Conservation (phyloP, 23 tunicate genomes). For the Halocynthia aurantium region DNA sequence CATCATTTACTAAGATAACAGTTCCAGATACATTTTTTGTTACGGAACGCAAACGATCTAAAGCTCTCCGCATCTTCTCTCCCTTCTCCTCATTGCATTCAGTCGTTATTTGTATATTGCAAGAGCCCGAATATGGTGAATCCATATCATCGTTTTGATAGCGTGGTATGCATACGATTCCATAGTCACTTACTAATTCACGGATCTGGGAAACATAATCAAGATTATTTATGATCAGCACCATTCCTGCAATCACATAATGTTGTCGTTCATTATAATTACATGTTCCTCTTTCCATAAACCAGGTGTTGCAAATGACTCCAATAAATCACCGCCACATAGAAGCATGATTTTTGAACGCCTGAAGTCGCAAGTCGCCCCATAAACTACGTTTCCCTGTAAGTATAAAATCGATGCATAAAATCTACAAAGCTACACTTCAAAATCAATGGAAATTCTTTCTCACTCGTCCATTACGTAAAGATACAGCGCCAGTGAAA, state of each 20-base stretch:
- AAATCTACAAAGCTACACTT: not conserved
- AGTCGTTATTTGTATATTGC: not conserved
- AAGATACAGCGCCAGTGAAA: not conserved
- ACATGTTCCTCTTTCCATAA: conserved; percentile 81
- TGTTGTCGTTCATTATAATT: not conserved
- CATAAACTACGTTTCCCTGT: conserved; percentile 71
- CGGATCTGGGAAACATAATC: conserved; percentile 40
- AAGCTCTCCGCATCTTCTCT: conserved; percentile 36
- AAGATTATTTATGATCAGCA: not conserved
- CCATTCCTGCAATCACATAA: not conserved
- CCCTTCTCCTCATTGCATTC: conserved; percentile 4
- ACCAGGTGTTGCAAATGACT: conserved; percentile 61
- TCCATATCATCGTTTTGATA: conserved; percentile 1
- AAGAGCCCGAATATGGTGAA: too few species aligned
- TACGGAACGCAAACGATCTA: conserved; percentile 51
- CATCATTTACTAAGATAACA: conserved; percentile 59
- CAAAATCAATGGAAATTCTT: not conserved
- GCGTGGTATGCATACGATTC: conserved; percentile 88
- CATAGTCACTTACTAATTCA: conserved; percentile 53
- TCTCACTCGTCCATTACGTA: not conserved
- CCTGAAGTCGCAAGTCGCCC: conserved; percentile 70
- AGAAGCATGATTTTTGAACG: conserved; percentile 67
- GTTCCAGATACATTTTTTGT: conserved; percentile 45
- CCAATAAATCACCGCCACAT: conserved; percentile 76
- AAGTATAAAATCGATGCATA: not conserved